These are phyloP conservation scores for Morinoia aosen DNA, from an alignment of 2,888 invertebrate species.

Conservation along the genomic window DNA sequence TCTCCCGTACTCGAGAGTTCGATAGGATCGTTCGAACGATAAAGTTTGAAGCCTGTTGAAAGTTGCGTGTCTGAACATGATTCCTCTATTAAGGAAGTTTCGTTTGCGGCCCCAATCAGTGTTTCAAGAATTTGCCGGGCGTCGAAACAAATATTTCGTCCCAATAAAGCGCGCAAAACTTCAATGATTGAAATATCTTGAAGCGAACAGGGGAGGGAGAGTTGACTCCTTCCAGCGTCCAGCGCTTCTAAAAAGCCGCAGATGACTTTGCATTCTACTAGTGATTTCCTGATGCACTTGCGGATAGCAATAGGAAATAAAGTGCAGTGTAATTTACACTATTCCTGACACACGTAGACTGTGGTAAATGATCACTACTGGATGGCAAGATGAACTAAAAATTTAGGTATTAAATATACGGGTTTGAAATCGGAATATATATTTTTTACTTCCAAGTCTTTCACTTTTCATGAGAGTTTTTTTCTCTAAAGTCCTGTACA, in stretches of 20 bases:
- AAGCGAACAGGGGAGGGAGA: not conserved
- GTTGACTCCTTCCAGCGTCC: not conserved
- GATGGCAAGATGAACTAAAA: not conserved
- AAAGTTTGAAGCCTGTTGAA: slow-evolving; percentile 34
- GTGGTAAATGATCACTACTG: not conserved
- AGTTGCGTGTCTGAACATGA: slow-evolving; percentile 34
- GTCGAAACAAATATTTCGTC: slow-evolving; percentile 18
- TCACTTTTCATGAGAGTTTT: no score
- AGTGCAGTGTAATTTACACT: not conserved
- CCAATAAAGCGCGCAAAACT: not conserved
- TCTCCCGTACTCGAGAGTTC: slow-evolving; percentile 41
- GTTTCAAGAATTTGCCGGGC: not conserved
- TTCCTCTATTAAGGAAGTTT: slow-evolving; percentile 50
- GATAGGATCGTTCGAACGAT: slow-evolving; percentile 42
- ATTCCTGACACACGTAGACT: not conserved
- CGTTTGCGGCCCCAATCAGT: slow-evolving; percentile 6
- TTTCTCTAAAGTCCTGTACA: no score
- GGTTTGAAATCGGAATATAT: no score
- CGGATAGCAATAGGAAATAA: not conserved
- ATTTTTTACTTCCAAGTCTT: no score
- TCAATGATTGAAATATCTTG: not conserved
- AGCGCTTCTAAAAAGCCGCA: not conserved
- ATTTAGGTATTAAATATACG: no score
- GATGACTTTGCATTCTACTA: not conserved
- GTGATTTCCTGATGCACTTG: not conserved